These are phyloP conservation scores for Argentina silus DNA, from an alignment of 2,797 vertebrate species.

Conservation along the genomic window DNA sequence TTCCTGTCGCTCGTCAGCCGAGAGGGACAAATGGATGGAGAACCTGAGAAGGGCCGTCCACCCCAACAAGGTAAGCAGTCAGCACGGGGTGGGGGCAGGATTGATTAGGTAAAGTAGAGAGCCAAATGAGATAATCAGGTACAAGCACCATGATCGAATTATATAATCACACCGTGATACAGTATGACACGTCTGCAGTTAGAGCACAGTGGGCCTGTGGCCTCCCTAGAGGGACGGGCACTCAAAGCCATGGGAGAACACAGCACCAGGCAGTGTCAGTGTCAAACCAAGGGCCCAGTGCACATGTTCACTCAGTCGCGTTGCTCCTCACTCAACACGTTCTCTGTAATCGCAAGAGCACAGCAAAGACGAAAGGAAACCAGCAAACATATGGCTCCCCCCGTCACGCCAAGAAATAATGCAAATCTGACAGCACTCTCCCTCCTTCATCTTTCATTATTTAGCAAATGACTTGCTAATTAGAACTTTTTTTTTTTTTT, in stretches of 20 bases:
- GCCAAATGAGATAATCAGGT: background rate
- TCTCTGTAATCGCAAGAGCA: constrained; percentile 45
- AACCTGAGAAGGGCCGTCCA: constrained; percentile 96
- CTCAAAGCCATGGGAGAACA: constrained; percentile 15
- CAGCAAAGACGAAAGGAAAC: constrained; percentile 37
- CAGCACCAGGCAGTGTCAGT: background rate
- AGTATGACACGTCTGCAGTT: background rate
- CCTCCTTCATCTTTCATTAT: constrained; percentile 56
- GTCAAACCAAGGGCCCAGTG: constrained; percentile 2
- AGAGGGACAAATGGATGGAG: constrained; percentile 99
- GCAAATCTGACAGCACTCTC: constrained; percentile 37
- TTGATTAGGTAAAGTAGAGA: constrained; percentile 24
- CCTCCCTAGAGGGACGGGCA: background rate
- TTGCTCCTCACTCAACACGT: constrained; percentile 24
- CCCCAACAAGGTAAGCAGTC: constrained; percentile 91
- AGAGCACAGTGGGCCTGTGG: background rate
- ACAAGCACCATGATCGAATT: background rate
- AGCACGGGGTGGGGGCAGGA: constrained; percentile 14
- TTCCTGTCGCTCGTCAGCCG: constrained; percentile 95
- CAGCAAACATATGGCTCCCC: constrained; percentile 40
- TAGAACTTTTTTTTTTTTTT: constrained; percentile 38
- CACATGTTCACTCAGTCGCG: constrained; percentile 23
- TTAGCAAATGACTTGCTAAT: constrained; percentile 62
- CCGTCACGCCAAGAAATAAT: constrained; percentile 42
- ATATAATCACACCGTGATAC: background rate